These are phyloP conservation scores for Samia ricini DNA, from an alignment of 1,140 invertebrate species.

Conservation along the genomic window DNA sequence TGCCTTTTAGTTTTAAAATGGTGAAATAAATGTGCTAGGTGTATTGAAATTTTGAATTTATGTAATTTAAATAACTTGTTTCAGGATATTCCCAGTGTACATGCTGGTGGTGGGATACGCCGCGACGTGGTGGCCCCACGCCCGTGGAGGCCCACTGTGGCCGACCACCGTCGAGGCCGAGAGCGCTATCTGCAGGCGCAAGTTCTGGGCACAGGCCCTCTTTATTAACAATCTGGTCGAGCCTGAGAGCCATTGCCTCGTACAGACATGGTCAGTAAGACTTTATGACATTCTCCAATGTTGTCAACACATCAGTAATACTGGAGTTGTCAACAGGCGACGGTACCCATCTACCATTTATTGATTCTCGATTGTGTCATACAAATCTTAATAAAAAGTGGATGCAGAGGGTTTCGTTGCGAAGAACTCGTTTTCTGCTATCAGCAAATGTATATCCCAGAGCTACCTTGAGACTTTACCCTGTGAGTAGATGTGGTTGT, in stretches of 20 bases:
- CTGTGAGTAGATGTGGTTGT: too few species aligned
- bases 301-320: too few species aligned
- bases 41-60: too few species aligned
- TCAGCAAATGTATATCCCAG: too few species aligned
- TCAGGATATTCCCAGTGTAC: conserved; percentile 43
- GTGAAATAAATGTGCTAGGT: too few species aligned
- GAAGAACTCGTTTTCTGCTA: too few species aligned
- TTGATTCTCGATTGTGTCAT: not conserved
- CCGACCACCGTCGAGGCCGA: conserved; percentile 43
- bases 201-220: conserved; percentile 82
- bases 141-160: conserved; percentile 51
- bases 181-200: conserved; percentile 73
- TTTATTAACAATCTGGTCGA: conserved; percentile 79
- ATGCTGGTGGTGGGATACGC: conserved; percentile 51
- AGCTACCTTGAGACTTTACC: too few species aligned
- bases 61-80: not conserved
- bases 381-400: not conserved
- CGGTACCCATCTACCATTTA: too few species aligned
- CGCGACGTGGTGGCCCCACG: conserved; percentile 47
- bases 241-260: conserved; percentile 39
- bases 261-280: conserved; percentile 46
- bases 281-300: not conserved
- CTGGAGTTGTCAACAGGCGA: too few species aligned
- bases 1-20: too few species aligned
- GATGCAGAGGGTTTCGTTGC: too few species aligned